phyloP scores from a whole-genome alignment of 2,113 vertebrate species.

The Shinisaurus crocodilurus region DNA sequence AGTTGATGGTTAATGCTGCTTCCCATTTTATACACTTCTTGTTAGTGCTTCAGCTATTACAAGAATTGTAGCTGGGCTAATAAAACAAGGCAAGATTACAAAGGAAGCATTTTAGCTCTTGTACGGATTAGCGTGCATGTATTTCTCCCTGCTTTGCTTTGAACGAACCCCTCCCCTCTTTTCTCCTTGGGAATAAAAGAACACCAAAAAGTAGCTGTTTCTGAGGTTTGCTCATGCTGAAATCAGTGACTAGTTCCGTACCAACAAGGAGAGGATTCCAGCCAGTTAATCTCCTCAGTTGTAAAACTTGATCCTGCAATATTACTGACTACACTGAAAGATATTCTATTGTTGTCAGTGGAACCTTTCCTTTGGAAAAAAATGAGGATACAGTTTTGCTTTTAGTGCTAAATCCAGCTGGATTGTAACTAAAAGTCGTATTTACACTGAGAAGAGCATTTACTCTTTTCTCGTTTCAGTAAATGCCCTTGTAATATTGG shows the following conservation, averaged over 20 bases:
- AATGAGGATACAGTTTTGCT: not conserved
- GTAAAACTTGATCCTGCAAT: not conserved
- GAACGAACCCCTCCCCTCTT: not conserved
- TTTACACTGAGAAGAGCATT: not conserved
- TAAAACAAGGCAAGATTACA: not conserved
- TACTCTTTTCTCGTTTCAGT: not conserved
- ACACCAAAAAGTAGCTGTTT: not conserved
- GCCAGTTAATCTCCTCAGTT: not conserved
- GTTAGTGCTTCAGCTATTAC: not conserved
- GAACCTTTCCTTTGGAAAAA: not conserved
- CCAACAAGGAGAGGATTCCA: not conserved
- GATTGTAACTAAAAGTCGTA: not conserved
- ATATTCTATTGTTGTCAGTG: not conserved
- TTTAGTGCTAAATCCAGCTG: not conserved
- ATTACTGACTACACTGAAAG: not conserved
- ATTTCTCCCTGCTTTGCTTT: not conserved
- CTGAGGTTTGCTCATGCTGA: not conserved
- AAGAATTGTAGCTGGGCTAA: not conserved
- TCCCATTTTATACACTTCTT: not conserved
- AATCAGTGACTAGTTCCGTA: not conserved
- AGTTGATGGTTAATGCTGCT: not conserved
- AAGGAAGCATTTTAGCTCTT: not conserved
- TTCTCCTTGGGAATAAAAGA: not conserved
- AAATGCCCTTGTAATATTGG: not conserved
- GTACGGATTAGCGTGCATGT: not conserved